Evolutionary conservation across 2,113 vertebrate species (phyloP), one percentile per base, ranked within the genome.

Genomic region (Pandion haliaetus): DNA sequence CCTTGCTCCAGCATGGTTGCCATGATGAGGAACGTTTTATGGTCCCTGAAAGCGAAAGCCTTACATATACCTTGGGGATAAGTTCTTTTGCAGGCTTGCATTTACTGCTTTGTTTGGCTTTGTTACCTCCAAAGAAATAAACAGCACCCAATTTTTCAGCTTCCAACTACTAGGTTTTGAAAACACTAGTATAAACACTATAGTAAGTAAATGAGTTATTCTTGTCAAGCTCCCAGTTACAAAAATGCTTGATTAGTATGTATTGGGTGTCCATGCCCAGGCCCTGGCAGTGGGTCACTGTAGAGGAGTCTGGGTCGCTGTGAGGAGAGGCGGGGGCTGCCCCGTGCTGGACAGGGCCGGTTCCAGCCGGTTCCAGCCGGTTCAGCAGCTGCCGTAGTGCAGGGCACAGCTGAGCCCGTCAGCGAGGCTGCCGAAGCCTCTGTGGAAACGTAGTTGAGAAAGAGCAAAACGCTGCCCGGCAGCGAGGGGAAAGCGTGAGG

Each of bases 191-290:
- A 26, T 38, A 74, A 78, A 73, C 3, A 3, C 34, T 15, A 29
- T 7, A 50, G 42, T 12, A 45, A 69, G 36, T 55, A 15, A 29
- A n/a, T 10, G n/a, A 70, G 17, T 44, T 61, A 36, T 20, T 36
- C 58, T 29, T 49, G 28, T 57, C 24, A 26, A 57, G 36, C 29
- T 66, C 36, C 10, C 52, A 72, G 28, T 20, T 44, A 44, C 13
- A 55, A 61, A 79, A 73, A 12, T 1, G 2, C 25, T 71, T 28
- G 4, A 36, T 54, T 14, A 32, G 31, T 32, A 17, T 4, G 7
- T 6, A 5, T 2, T 25, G 52, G 24, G 4, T 29, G 52, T 9
- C 29, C 1, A 0, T 31, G 78, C 8, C 8, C 17, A 5, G 26
- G 61, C 1, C 1, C 38, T 14, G 38, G 45, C 34, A 8, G 40